Evolutionary conservation across 1,140 invertebrate genomes (phyloP).

Genomic region (Whitmania pigra): DNA sequence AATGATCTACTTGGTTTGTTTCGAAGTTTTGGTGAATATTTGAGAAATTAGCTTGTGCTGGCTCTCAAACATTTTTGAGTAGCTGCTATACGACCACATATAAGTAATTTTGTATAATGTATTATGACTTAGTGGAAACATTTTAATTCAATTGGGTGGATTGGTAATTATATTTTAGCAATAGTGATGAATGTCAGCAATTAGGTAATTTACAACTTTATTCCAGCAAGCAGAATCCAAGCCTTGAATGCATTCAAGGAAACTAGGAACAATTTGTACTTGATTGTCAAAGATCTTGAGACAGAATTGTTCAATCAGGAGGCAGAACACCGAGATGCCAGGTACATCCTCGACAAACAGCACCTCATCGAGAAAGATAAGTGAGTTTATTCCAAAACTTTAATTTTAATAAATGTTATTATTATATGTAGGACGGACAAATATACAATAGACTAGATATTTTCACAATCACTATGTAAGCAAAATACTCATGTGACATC

Average conservation of each 20-base stretch:
- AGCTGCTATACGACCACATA: too few relatives aligned
- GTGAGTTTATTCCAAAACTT: background rate
- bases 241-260: background rate
- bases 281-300: constrained; percentile 1
- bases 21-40: too few relatives aligned
- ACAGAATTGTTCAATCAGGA: constrained; percentile 6
- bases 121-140: too few relatives aligned
- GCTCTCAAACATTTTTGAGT: too few relatives aligned
- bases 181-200: too few relatives aligned
- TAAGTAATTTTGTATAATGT: too few relatives aligned
- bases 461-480: background rate
- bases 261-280: background rate
- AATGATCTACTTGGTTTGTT: too few relatives aligned
- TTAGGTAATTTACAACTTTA: too few relatives aligned
- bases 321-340: background rate
- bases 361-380: constrained; percentile 15
- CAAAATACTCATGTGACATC: background rate
- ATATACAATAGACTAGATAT: too few relatives aligned
- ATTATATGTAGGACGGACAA: background rate
- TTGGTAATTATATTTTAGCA: too few relatives aligned
- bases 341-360: constrained; percentile 12
- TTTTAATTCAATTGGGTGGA: too few relatives aligned
- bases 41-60: too few relatives aligned
- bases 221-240: background rate
- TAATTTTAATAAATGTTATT: background rate